Evolutionary conservation across 1,140 invertebrate species (phyloP).

Genomic region (Atta cephalotes): DNA sequence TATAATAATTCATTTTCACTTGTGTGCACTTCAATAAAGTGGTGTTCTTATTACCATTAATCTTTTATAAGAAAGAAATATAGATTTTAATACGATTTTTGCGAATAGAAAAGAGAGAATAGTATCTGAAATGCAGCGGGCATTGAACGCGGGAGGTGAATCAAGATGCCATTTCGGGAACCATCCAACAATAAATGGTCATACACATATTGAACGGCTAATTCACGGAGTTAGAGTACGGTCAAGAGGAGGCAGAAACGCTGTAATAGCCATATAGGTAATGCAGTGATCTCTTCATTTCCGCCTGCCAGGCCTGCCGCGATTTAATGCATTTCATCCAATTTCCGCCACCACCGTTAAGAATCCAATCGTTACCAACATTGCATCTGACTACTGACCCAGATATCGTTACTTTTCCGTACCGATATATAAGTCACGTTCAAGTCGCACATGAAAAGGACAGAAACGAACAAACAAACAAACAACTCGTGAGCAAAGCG

Average conservation of each 20-base stretch:
- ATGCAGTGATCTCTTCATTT: slow-evolving; percentile 74
- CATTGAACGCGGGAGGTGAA: not conserved
- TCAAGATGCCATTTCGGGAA: slow-evolving; percentile 32
- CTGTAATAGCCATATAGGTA: slow-evolving; percentile 5
- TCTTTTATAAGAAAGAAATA: not conserved
- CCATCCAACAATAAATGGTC: slow-evolving; percentile 29
- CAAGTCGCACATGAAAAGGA: slow-evolving; percentile 18
- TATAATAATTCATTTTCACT: not conserved
- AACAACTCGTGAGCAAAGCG: not conserved
- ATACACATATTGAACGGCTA: slow-evolving; percentile 32
- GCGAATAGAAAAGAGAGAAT: not conserved
- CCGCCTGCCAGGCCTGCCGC: slow-evolving; percentile 60
- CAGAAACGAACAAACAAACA: not conserved
- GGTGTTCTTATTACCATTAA: not conserved
- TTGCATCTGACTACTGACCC: slow-evolving; percentile 55
- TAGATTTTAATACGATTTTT: not conserved
- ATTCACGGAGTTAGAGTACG: slow-evolving; percentile 12
- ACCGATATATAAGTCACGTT: slow-evolving; percentile 49
- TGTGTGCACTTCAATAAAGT: not conserved
- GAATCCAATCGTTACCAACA: slow-evolving; percentile 66
- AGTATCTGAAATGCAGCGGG: not conserved
- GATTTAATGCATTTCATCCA: slow-evolving; percentile 77
- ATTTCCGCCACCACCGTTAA: slow-evolving; percentile 72
- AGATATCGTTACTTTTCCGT: slow-evolving; percentile 53
- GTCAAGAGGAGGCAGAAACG: not conserved